Evolutionary conservation across 2,113 vertebrate genomes (phyloP).

Genomic region (Nannobrachium achirus): DNA sequence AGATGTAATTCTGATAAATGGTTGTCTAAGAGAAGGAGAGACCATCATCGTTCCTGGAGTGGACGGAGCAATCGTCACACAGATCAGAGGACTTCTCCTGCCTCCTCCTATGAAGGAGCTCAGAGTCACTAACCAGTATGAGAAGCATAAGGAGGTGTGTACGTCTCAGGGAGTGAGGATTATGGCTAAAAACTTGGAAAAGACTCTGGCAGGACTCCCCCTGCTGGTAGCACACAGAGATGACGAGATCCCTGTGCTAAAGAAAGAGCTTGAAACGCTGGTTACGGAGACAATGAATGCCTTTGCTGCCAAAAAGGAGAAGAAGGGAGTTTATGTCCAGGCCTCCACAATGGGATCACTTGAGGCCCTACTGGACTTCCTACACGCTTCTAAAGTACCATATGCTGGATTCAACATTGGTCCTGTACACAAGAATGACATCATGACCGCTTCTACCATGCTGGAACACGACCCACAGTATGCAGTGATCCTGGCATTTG

Average conservation of each 20-base stretch:
- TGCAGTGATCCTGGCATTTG: constrained; percentile 94
- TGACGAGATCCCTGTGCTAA: constrained; percentile 93
- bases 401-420: constrained; percentile 98
- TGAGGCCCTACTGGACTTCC: constrained; percentile 96
- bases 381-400: constrained; percentile 83
- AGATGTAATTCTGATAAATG: constrained; percentile 97
- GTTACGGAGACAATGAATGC: constrained; percentile 88
- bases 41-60: constrained; percentile 97
- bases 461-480: constrained; percentile 96
- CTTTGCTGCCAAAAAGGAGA: constrained; percentile 89
- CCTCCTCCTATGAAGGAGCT: constrained; percentile 97
- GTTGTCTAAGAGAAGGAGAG: constrained; percentile 89
- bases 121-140: constrained; percentile 94
- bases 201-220: constrained; percentile 92
- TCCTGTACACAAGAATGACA: constrained; percentile 96
- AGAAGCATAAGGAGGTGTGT: constrained; percentile 96
- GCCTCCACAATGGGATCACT: constrained; percentile 96
- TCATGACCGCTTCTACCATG: constrained; percentile 98
- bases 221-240: constrained; percentile 93
- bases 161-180: constrained; percentile 97
- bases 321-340: constrained; percentile 98
- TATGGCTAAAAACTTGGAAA: constrained; percentile 96
- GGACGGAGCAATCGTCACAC: constrained; percentile 96
- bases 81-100: constrained; percentile 93
- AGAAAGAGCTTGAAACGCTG: constrained; percentile 88